Percentiles rank a stretch among this genome's conserved stretches.
phyloP scores from a whole-genome alignment of 2,113 vertebrate species.

The Leptodactylus fuscus region DNA sequence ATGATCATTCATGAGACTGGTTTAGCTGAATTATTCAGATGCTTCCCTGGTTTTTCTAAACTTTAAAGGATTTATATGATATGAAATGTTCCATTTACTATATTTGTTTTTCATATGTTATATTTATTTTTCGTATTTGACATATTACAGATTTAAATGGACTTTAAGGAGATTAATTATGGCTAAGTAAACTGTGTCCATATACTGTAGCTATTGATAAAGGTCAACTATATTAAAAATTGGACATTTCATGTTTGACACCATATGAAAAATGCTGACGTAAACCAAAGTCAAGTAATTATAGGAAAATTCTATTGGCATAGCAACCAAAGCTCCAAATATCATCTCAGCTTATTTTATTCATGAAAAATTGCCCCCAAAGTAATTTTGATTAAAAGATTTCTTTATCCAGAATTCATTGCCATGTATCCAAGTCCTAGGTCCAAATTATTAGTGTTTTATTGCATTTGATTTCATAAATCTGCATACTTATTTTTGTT shows the following conservation, averaged over 20 bases:
- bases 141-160: neutral
- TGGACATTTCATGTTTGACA: neutral
- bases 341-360: too few relatives aligned
- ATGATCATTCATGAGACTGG: constrained; percentile 8
- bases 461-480: too few relatives aligned
- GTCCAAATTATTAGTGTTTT: too few relatives aligned
- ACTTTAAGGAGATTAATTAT: neutral
- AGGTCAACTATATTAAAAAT: neutral
- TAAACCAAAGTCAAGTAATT: neutral
- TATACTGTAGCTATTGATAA: neutral
- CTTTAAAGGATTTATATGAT: neutral
- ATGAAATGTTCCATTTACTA: neutral
- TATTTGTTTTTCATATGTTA: neutral
- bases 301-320: too few relatives aligned
- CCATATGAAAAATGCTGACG: neutral
- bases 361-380: too few relatives aligned
- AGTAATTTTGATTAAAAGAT: too few relatives aligned
- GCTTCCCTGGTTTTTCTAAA: neutral
- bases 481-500: too few relatives aligned
- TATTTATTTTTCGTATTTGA: neutral
- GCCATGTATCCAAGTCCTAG: too few relatives aligned
- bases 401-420: too few relatives aligned
- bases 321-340: too few relatives aligned
- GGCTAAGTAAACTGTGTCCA: neutral
- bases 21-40: neutral